Percentiles rank a stretch among this genome's conserved stretches.
phyloP scores from a whole-genome alignment of 2,797 vertebrate genomes.

The Arremon aurantiirostris region DNA sequence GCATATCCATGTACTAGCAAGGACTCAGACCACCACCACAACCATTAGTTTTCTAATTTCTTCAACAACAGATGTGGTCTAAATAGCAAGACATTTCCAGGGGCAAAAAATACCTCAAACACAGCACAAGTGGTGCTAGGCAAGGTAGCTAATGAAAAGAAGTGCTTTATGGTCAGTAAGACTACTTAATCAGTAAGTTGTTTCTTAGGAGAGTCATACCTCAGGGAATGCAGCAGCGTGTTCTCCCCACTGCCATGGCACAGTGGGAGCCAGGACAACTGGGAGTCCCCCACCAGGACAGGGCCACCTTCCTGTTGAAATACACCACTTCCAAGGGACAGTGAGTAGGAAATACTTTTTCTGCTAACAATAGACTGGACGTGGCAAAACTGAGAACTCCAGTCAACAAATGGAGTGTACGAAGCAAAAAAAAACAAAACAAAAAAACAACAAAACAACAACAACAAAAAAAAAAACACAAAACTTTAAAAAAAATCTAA shows the following conservation, averaged over 20 bases:
- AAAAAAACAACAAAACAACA: too few species aligned
- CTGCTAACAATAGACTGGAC: neutral
- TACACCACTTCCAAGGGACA: neutral
- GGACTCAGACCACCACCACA: neutral
- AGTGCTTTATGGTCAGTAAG: neutral
- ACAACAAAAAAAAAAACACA: too few species aligned
- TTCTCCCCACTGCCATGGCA: neutral
- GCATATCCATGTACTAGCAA: neutral
- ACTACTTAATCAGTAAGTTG: neutral
- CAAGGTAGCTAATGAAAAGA: neutral
- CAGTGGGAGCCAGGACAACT: accelerated
- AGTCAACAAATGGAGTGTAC: neutral
- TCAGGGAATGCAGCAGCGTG: neutral
- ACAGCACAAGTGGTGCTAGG: neutral
- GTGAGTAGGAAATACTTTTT: neutral
- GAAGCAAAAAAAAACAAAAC: neutral
- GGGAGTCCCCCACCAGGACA: neutral
- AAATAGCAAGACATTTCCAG: neutral
- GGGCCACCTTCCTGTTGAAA: neutral
- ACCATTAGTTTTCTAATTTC: neutral
- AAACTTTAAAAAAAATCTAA: too few species aligned
- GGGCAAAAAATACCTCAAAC: neutral
- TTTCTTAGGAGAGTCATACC: neutral
- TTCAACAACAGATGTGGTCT: neutral
- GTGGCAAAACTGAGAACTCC: neutral